phyloP scores from a whole-genome alignment of 2,797 vertebrate genomes.

The Hypotaenidia philippensis region DNA sequence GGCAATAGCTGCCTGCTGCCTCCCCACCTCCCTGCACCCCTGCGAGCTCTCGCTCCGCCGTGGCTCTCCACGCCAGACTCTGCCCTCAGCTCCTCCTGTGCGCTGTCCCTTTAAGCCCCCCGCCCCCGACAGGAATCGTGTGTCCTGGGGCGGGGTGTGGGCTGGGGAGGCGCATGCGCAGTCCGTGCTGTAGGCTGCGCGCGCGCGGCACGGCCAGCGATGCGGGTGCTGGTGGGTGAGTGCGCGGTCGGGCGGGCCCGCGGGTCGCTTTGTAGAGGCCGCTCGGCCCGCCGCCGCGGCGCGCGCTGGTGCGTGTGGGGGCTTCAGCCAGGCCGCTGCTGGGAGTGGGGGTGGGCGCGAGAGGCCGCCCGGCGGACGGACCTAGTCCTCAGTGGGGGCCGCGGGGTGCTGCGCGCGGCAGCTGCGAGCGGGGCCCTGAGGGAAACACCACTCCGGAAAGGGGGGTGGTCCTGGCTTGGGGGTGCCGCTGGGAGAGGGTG shows the following conservation, averaged over 20 bases:
- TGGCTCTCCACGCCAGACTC: no score
- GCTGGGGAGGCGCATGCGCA: background rate
- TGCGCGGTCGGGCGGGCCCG: background rate
- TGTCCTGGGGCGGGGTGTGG: no score
- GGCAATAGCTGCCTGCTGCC: no score
- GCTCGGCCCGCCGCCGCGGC: background rate
- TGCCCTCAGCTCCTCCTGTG: no score
- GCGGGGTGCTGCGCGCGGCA: background rate
- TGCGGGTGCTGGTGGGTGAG: slow-evolving; percentile 28
- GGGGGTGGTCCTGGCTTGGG: background rate
- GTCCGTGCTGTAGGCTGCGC: fast-evolving
- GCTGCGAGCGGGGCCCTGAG: background rate
- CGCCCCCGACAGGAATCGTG: no score
- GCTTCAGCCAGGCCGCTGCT: background rate
- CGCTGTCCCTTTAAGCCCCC: no score
- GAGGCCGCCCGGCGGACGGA: background rate
- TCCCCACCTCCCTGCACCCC: no score
- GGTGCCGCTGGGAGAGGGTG: background rate
- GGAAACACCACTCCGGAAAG: no score
- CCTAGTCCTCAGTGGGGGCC: fast-evolving
- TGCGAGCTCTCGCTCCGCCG: no score
- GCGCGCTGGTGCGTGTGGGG: background rate
- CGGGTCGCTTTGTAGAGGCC: background rate
- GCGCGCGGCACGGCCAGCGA: fast-evolving
- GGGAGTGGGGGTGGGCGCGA: no score